Percentiles rank a stretch among this genome's conserved stretches.
These are phyloP conservation scores for Linyphia triangularis DNA, from an alignment of 2,888 invertebrate genomes.

Conservation along the genomic window DNA sequence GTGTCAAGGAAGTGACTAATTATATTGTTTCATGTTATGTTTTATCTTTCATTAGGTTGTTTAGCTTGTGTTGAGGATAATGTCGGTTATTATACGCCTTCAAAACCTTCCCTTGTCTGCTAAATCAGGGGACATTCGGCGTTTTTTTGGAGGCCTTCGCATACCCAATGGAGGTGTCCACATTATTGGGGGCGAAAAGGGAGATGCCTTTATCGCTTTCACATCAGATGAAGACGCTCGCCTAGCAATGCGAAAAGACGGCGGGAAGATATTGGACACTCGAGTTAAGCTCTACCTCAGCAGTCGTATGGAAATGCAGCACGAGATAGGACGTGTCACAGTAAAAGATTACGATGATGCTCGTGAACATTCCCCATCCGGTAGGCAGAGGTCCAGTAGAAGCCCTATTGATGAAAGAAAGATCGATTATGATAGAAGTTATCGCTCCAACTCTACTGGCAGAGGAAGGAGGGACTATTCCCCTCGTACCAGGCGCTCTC, in stretches of 20 bases:
- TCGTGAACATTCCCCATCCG: neutral
- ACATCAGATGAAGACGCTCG: constrained; percentile 99
- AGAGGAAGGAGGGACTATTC: neutral
- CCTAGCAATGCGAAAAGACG: constrained; percentile 95
- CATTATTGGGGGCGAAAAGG: constrained; percentile 98
- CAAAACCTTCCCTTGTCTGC: constrained; percentile 99
- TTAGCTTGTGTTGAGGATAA: constrained; percentile 79
- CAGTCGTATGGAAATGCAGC: constrained; percentile 97
- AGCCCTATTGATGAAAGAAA: neutral
- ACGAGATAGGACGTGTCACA: constrained; percentile 88
- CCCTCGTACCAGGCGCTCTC: neutral
- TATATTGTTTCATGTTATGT: constrained; percentile 20
- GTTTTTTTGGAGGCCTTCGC: constrained; percentile 95
- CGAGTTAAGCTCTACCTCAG: constrained; percentile 94
- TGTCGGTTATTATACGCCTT: constrained; percentile 99
- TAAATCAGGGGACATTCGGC: constrained; percentile 97
- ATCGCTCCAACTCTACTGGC: neutral
- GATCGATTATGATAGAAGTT: neutral
- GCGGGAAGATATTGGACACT: constrained; percentile 92
- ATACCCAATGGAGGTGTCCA: constrained; percentile 99
- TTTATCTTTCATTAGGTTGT: constrained; percentile 65
- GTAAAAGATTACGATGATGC: neutral
- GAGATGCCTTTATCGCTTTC: constrained; percentile 99
- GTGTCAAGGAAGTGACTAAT: too few species aligned
- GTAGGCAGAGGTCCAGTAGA: neutral